A percentile compares a stretch with the other conserved stretches of the same genome.
Conservation (phyloP, 1,140 invertebrate species). For the Conus ventricosus region DNA sequence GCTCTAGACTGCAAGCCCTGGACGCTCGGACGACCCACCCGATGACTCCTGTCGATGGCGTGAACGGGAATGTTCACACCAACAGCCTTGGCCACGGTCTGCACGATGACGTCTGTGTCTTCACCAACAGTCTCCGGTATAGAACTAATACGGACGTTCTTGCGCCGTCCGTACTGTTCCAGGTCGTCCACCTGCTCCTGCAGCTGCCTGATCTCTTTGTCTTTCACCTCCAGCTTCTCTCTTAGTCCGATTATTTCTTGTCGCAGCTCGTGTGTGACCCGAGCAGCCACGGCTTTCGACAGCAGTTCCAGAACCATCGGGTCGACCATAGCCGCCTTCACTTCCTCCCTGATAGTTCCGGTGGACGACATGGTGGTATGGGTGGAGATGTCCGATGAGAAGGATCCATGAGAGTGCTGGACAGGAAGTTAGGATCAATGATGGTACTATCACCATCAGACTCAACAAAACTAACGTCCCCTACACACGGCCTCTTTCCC, state of each 20-base stretch:
- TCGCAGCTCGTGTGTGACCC: background rate
- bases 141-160: background rate
- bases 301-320: background rate
- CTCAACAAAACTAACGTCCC: background rate
- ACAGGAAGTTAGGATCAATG: background rate
- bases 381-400: background rate
- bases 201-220: background rate
- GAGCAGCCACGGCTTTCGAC: background rate
- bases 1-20: background rate
- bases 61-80: background rate
- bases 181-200: background rate
- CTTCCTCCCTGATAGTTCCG: background rate
- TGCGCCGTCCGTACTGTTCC: conserved; percentile 13
- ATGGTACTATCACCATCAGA: background rate
- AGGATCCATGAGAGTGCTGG: background rate
- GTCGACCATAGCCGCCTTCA: background rate
- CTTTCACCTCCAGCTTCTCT: background rate
- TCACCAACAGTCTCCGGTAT: background rate
- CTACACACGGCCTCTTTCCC: background rate
- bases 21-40: background rate
- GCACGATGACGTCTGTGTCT: background rate
- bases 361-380: background rate
- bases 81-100: background rate
- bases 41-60: background rate
- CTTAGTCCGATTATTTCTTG: background rate